A percentile compares a stretch with the other conserved stretches of the same genome.
Evolutionary conservation across 2,888 invertebrate genomes (phyloP).

Genomic region (Parnassius orleans): DNA sequence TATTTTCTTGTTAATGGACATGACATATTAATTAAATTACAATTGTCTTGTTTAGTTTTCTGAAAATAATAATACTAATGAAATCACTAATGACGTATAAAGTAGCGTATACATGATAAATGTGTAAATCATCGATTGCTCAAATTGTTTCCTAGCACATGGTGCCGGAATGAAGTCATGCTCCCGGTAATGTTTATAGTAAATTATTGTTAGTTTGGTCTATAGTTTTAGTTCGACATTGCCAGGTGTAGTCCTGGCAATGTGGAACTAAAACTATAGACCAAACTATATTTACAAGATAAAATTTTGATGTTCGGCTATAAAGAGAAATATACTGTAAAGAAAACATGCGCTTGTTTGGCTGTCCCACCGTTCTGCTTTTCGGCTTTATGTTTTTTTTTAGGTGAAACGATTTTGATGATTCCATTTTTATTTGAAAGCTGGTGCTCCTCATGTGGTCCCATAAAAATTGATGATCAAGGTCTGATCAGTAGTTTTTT

Average conservation of each 20-base stretch:
- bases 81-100: neutral
- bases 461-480: no score
- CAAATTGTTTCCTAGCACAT: conserved; percentile 38
- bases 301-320: neutral
- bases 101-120: conserved; percentile 26
- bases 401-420: no score
- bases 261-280: conserved; percentile 23
- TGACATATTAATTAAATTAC: no score
- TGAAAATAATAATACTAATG: neutral
- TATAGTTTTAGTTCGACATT: no score
- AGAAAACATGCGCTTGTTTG: neutral
- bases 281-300: conserved; percentile 27
- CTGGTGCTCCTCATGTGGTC: no score
- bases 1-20: no score
- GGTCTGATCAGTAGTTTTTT: no score
- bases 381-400: neutral
- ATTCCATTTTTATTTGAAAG: no score
- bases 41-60: neutral
- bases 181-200: conserved; percentile 41
- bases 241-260: conserved; percentile 32
- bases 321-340: conserved; percentile 11
- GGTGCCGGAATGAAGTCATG: conserved; percentile 46
- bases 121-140: conserved; percentile 30
- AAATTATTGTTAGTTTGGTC: conserved; percentile 35
- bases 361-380: neutral